Percentiles rank a stretch among this genome's conserved stretches.
Conservation (phyloP, 2,888 invertebrate genomes). For the Mesoligia furuncula region DNA sequence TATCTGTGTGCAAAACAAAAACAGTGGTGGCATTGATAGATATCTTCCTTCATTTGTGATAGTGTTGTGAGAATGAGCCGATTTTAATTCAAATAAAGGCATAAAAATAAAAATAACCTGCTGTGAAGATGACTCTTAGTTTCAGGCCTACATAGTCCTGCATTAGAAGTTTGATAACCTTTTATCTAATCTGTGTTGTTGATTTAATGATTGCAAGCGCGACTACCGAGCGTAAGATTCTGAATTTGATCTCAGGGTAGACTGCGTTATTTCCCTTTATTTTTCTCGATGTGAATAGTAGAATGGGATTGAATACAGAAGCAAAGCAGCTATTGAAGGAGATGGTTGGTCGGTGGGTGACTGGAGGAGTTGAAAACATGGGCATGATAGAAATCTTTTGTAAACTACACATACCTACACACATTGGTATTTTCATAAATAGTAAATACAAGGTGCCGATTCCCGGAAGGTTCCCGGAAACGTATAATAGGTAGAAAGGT, state of each 20-base stretch:
- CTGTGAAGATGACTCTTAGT: conserved; percentile 11
- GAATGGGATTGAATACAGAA: neutral
- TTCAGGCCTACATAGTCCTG: neutral
- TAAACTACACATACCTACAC: neutral
- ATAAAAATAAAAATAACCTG: neutral
- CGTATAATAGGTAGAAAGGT: neutral
- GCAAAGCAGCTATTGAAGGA: neutral
- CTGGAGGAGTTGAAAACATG: neutral
- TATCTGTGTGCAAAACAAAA: conserved; percentile 62
- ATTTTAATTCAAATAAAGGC: conserved; percentile 9
- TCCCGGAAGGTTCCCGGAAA: conserved; percentile 10
- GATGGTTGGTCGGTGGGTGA: neutral
- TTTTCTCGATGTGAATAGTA: neutral
- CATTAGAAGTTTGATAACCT: conserved; percentile 45
- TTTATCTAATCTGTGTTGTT: conserved; percentile 50
- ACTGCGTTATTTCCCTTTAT: neutral
- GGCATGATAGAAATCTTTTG: neutral
- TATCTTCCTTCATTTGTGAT: conserved; percentile 51
- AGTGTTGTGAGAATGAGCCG: conserved; percentile 22
- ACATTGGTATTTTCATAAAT: neutral
- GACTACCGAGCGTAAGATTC: neutral
- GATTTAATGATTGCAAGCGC: conserved; percentile 33
- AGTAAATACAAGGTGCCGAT: neutral
- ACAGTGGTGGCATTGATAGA: conserved; percentile 57
- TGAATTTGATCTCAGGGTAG: conserved; percentile 14